Evolutionary conservation across 2,888 invertebrate species (phyloP).

Genomic region (Orgyia antiqua): DNA sequence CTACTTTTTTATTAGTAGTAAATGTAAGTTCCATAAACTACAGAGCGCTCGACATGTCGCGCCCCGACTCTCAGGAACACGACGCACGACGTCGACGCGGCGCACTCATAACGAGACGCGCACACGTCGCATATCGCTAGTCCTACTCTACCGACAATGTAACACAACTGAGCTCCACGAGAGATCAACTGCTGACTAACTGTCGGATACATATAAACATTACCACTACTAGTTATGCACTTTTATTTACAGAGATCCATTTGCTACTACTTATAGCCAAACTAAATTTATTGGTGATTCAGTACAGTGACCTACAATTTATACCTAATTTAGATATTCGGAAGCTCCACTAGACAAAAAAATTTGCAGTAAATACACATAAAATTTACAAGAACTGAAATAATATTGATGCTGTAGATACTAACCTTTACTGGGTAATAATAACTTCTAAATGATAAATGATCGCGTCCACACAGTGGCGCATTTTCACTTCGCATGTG

Average conservation of each 20-base stretch:
- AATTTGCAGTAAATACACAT: no score
- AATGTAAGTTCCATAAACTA: constrained; percentile 70
- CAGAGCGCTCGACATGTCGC: constrained; percentile 35
- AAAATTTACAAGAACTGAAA: no score
- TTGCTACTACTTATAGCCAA: no score
- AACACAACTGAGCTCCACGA: constrained; percentile 49
- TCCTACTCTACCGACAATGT: constrained; percentile 65
- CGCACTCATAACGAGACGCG: constrained; percentile 53
- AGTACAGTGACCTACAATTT: no score
- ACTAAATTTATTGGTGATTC: no score
- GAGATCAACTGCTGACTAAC: constrained; percentile 63
- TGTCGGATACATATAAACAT: constrained; percentile 35
- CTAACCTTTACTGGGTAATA: constrained; percentile 96
- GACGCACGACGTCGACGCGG: constrained; percentile 30
- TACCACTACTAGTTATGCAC: no score
- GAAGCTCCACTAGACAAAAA: background rate
- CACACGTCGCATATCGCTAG: constrained; percentile 28
- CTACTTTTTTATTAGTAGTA: no score
- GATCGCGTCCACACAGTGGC: constrained; percentile 97
- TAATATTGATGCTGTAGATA: no score
- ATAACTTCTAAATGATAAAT: constrained; percentile 96
- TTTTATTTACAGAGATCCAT: no score
- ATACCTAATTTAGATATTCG: background rate
- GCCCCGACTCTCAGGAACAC: constrained; percentile 69
- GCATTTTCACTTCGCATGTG: constrained; percentile 98